Base-by-base conservation (phyloP, 2,888 invertebrate genomes). In the Isoperla grammatica region DNA sequence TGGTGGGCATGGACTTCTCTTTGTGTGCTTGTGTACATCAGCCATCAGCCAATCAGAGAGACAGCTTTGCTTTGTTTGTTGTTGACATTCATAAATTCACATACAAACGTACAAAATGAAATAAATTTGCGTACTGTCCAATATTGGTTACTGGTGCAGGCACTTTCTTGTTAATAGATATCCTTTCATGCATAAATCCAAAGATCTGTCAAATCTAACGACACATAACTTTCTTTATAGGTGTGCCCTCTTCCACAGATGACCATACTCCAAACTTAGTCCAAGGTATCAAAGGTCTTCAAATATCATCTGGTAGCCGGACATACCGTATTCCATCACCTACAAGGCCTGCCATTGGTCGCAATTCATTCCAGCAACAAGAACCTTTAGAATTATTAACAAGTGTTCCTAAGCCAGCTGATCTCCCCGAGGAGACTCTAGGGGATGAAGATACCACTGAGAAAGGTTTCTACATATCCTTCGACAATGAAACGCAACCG, bases 391-490 rank as follows among this genome's bases (percentile, higher is more conserved):
- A 59, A 13, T 6, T 22, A 35, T 40, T 56, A 20, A 42, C 48
- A 20, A 48, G 37, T 15, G 19, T 56, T 12, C 56, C 43, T 13
- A 45, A 54, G 29, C 53, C 39, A 13, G 17, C 39, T 71, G 71
- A 67, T 73, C 69, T 61, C 76, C 72, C 61, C 70, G 40, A 66
- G 77, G 69, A 63, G 70, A n/a, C 70, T 74, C 29, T 73, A 76
- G 39, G 20, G 57, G 66, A 23, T 46, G 67, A 62, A 39, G 66
- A 65, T 2, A 66, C 67, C 23, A 65, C 64, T 11, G 88, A 90
- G 72, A 90, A 91, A 73, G 90, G 91, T 29, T 96, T 96, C 77
- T 95, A 95, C 74, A 92, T 96, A 71, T 90, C 93, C 55, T 94
- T 96, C 72, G 94, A 94, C 72, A 87, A 89, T 72, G 90, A 90